A percentile compares a stretch with the other conserved stretches of the same genome.
phyloP scores from a whole-genome alignment of 1,140 invertebrate species.

The Psix sp. region DNA sequence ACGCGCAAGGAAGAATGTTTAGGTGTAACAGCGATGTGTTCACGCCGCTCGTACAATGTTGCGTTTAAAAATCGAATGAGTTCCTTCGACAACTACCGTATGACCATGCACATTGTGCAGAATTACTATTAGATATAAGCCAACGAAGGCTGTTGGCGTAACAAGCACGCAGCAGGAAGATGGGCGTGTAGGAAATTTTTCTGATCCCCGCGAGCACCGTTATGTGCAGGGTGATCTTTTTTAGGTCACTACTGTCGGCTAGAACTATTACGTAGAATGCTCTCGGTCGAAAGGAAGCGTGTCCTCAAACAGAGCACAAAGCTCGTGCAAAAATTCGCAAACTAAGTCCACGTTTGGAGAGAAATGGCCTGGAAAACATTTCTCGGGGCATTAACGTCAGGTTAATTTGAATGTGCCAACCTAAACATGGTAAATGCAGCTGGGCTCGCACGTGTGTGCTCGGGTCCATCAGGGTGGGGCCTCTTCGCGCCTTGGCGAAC shows the following conservation, averaged over 20 bases:
- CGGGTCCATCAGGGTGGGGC: conserved; percentile 60
- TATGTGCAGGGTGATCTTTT: conserved; percentile 21
- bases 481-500: conserved; percentile 56
- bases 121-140: conserved; percentile 25
- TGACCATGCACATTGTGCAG: neutral
- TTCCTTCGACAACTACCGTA: conserved; percentile 17
- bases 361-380: conserved; percentile 10
- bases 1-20: conserved; percentile 33
- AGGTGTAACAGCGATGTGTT: conserved; percentile 1
- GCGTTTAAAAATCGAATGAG: conserved; percentile 32
- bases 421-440: conserved; percentile 55
- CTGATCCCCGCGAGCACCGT: conserved; percentile 17
- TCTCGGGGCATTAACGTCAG: conserved; percentile 15
- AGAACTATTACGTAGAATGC: neutral
- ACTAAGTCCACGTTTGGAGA: conserved; percentile 27
- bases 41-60: conserved; percentile 6
- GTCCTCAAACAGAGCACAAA: conserved; percentile 8
- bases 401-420: conserved; percentile 27
- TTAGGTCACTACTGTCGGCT: conserved; percentile 10
- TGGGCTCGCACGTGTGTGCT: conserved; percentile 38
- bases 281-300: neutral
- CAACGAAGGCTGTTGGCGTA: conserved; percentile 19
- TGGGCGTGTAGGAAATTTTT: conserved; percentile 38
- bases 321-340: neutral
- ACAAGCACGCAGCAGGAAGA: conserved; percentile 36